Evolutionary conservation across 2,888 invertebrate species (phyloP), one percentile per base, ranked within the genome.

Genomic region (Oxyteleia sp.): DNA sequence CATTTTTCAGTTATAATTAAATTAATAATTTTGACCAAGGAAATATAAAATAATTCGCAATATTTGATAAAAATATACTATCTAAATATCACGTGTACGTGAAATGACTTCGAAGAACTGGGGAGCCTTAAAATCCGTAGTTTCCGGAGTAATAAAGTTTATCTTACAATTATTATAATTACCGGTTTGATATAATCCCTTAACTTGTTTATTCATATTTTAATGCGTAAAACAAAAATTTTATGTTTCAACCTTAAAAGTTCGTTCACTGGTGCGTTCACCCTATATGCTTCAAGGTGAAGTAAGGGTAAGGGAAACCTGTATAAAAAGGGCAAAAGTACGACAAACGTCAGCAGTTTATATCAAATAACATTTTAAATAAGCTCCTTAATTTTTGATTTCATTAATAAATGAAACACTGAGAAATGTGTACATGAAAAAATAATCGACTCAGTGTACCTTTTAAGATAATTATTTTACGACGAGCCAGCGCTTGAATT

Each of bases 241-340:
- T 64, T 71, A 61, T 63, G 45, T 69, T 69, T 55, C n/a, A 72
- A 80, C 59, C 53, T 80, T 59, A 80, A 72, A 61, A 66, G 80
- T 66, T 66, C 80, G 18, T 68, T 74, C 72, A 57, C 68, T 80
- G 68, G 61, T 59, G 23, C 80, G 18, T 80, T 80, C 66, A 80
- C 74, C 80, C 80, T 74, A 5, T 26, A 26, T 18, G 45, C 23
- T 74, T 74, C 72, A 80, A 80, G 80, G 80, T 72, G 61, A 74
- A 51, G n/a, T 16, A 23, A 61, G 59, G 61, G 74, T 80, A 72
- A 72, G 80, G 80, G 72, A 80, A 66, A 51, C 45, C 49, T 26
- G 55, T 29, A 45, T 43, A 49, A 74, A 68, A 80, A 74, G 51
- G 68, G 61, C 59, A 68, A 64, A 61, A 64, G 11, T 43, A 41